Conservation (phyloP, 2,797 vertebrate genomes). For the Epinephelus awoara region DNA sequence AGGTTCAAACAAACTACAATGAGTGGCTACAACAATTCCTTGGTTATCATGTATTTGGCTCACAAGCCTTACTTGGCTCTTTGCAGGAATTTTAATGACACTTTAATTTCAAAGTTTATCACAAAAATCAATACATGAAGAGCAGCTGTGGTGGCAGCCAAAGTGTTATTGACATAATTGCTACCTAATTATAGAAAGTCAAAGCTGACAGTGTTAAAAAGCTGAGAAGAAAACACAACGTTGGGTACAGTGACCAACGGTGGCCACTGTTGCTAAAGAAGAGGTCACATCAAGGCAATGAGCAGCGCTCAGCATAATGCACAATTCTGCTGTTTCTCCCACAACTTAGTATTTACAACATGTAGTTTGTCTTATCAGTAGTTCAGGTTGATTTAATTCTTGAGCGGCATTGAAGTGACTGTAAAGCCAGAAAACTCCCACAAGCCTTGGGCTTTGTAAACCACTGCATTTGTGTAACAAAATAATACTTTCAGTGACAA, state of each 20-base stretch:
- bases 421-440: constrained; percentile 4
- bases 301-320: neutral
- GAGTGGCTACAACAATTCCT: neutral
- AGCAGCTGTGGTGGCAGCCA: constrained; percentile 5
- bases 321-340: neutral
- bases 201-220: constrained; percentile 1
- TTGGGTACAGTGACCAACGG: neutral
- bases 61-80: constrained; percentile 8
- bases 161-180: constrained; percentile 16
- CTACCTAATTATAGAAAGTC: constrained; percentile 3
- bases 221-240: neutral
- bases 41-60: constrained; percentile 2
- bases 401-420: neutral
- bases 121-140: constrained; percentile 12
- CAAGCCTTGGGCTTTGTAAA: constrained; percentile 27
- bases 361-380: neutral
- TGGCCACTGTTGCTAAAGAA: neutral
- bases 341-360: neutral
- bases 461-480: constrained; percentile 23
- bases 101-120: constrained; percentile 24
- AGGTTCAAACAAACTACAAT: neutral
- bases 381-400: constrained; percentile 1
- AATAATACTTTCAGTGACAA: constrained; percentile 43
- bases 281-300: neutral
- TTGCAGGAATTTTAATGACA: constrained; percentile 7